These are phyloP conservation scores for Acromyrmex echinatior DNA, from an alignment of 1,140 invertebrate genomes.

Conservation along the genomic window DNA sequence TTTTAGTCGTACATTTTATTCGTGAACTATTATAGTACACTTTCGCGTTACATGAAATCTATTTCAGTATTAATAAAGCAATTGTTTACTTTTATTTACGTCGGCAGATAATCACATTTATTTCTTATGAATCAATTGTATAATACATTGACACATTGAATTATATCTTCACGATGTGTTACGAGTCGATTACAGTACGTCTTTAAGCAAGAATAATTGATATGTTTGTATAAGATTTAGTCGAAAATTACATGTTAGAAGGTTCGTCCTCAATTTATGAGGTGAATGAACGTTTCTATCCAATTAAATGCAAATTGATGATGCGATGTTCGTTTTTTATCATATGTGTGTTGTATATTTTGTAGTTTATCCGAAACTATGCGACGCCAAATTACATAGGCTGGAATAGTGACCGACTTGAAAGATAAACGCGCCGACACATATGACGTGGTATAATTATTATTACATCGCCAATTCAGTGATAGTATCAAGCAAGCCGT, in stretches of 20 bases:
- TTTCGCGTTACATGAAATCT: not conserved
- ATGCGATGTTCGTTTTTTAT: conserved; percentile 2
- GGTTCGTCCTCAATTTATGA: conserved; percentile 6
- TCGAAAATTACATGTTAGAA: conserved; percentile 44
- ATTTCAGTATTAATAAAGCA: not conserved
- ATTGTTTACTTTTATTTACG: not conserved
- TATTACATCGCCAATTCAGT: conserved; percentile 16
- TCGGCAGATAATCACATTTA: not conserved
- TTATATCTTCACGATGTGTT: conserved; percentile 7
- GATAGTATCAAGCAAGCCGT: not conserved
- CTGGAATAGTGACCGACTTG: not conserved
- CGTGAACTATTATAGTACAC: not conserved
- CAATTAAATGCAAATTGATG: conserved; percentile 65
- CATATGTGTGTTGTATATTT: not conserved
- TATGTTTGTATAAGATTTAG: conserved; percentile 35
- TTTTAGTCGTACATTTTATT: conserved; percentile 10
- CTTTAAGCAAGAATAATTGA: not conserved
- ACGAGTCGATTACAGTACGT: not conserved
- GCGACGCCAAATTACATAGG: not conserved
- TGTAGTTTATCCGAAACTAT: conserved; percentile 9
- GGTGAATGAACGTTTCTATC: conserved; percentile 29
- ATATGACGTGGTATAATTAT: conserved; percentile 48
- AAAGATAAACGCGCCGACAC: not conserved
- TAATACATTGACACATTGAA: not conserved
- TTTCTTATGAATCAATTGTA: conserved; percentile 11